Conservation (phyloP, 2,113 vertebrate genomes). For the Pangasianodon gigas region DNA sequence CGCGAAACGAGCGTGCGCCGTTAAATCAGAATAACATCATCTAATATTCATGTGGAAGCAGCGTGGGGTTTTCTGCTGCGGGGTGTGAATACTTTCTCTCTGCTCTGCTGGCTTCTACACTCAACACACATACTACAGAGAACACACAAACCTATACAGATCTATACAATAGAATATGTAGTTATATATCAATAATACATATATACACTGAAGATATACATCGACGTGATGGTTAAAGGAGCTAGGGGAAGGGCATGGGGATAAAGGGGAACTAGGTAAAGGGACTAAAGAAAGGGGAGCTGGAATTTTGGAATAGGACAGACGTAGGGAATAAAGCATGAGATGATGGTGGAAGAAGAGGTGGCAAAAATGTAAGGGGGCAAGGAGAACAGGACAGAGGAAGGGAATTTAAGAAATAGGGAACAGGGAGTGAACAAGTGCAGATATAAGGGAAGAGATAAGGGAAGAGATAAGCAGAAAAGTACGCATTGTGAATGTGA, state of each 20-base stretch:
- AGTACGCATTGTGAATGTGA: background rate
- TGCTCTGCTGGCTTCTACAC: background rate
- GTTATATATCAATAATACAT: background rate
- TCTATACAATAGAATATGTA: background rate
- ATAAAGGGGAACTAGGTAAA: background rate
- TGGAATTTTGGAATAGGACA: background rate
- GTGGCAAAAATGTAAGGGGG: no score
- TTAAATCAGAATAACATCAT: slow-evolving; percentile 73
- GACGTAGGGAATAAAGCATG: no score
- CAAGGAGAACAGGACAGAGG: background rate
- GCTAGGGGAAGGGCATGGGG: no score
- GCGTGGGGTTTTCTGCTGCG: slow-evolving; percentile 61
- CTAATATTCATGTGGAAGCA: slow-evolving; percentile 75
- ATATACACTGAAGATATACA: background rate
- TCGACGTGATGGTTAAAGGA: background rate
- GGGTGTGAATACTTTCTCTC: slow-evolving; percentile 29
- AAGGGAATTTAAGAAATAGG: background rate
- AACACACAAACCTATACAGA: background rate
- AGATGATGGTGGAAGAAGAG: no score
- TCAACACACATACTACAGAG: background rate
- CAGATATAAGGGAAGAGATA: background rate
- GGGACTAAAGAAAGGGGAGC: no score
- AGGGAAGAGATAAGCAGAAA: background rate
- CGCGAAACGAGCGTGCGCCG: slow-evolving; percentile 68
- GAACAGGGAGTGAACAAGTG: background rate